These are phyloP conservation scores for Heliconius aoede DNA, from an alignment of 2,888 invertebrate genomes.

Conservation along the genomic window DNA sequence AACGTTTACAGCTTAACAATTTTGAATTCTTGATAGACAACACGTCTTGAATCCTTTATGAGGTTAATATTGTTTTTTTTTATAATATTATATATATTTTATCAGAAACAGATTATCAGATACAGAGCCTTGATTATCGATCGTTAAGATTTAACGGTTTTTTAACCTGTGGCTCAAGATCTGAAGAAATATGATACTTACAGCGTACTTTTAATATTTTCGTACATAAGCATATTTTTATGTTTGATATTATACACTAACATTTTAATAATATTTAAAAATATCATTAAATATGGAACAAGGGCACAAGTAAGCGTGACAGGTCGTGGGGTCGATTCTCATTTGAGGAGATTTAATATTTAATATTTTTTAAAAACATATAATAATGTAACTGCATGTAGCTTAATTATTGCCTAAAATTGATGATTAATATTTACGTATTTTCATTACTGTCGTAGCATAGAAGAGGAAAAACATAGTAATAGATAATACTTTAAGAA, in stretches of 20 bases:
- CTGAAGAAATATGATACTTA: slow-evolving; percentile 48
- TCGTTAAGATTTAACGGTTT: slow-evolving; percentile 57
- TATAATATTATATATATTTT: slow-evolving; percentile 64
- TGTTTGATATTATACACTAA: not conserved
- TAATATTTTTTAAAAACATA: too few species aligned
- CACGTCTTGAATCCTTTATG: slow-evolving; percentile 55
- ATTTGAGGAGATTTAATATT: too few species aligned
- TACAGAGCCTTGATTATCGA: slow-evolving; percentile 47
- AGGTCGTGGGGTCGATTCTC: too few species aligned
- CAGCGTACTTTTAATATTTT: not conserved
- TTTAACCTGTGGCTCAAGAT: slow-evolving; percentile 35
- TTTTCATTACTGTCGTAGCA: not conserved
- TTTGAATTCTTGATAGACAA: slow-evolving; percentile 49
- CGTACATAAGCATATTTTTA: not conserved
- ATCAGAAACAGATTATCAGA: slow-evolving; percentile 59
- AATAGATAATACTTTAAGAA: not conserved
- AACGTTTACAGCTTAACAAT: slow-evolving; percentile 61
- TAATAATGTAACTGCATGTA: too few species aligned
- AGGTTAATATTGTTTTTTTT: slow-evolving; percentile 63
- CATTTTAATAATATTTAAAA: not conserved
- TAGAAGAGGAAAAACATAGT: not conserved
- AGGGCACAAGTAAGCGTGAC: too few species aligned
- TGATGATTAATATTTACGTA: too few species aligned
- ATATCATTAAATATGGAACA: not conserved
- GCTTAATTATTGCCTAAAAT: too few species aligned